Evolutionary conservation across 2,797 vertebrate genomes (phyloP).

Genomic region (Hirundo rustica): DNA sequence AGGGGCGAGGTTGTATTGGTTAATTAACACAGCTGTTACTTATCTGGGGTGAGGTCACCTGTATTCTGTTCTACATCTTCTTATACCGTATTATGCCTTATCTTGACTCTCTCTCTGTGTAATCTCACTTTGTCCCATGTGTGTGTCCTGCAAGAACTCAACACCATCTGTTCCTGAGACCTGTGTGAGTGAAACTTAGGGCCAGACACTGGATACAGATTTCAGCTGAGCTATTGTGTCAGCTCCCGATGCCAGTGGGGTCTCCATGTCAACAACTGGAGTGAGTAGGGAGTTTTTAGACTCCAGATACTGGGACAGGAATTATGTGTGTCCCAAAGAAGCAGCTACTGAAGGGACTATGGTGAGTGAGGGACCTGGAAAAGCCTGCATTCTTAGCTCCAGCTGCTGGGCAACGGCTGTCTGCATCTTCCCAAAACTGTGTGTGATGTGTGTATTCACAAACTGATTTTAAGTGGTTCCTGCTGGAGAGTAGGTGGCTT

Average conservation of each 20-base stretch:
- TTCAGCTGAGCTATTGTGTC: rapidly evolving
- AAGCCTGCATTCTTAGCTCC: rapidly evolving
- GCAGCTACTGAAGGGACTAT: not conserved
- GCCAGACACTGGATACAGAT: not conserved
- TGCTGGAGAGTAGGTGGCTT: rapidly evolving
- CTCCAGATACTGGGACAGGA: not conserved
- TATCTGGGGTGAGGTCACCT: not conserved
- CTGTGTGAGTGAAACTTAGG: too few relatives aligned
- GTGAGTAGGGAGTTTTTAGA: rapidly evolving
- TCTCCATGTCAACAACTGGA: not conserved
- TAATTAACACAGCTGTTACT: not conserved
- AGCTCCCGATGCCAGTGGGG: not conserved
- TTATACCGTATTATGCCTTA: not conserved
- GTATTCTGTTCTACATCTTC: not conserved
- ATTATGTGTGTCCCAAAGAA: not conserved
- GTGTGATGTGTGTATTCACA: not conserved
- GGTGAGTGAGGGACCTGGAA: not conserved
- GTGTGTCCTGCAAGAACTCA: not conserved
- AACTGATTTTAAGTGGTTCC: not conserved
- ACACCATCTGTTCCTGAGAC: not conserved
- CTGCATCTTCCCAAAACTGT: not conserved
- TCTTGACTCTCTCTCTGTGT: not conserved
- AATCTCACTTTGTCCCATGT: not conserved
- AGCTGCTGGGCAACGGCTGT: rapidly evolving
- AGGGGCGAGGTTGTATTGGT: not conserved